Evolutionary conservation across 2,113 vertebrate genomes (phyloP).

Genomic region (Thinocorus orbignyianus): DNA sequence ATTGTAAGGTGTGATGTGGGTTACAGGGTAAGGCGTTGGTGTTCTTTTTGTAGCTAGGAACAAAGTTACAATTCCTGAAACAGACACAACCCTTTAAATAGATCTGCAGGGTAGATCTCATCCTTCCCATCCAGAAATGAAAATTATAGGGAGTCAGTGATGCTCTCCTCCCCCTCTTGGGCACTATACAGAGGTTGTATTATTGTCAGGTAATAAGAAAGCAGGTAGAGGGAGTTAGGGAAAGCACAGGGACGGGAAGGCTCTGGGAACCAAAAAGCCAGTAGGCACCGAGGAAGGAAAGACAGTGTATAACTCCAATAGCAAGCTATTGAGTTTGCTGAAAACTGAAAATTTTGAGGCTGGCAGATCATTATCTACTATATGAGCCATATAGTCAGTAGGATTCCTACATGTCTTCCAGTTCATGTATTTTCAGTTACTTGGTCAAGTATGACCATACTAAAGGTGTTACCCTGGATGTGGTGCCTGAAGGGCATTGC

Average conservation of each 20-base stretch:
- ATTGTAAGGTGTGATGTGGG: conserved; percentile 39
- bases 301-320: neutral
- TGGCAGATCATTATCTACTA: neutral
- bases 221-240: neutral
- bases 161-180: conserved; percentile 22
- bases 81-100: conserved; percentile 46
- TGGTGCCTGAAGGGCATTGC: neutral
- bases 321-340: neutral
- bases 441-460: neutral
- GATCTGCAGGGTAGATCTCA: conserved; percentile 24
- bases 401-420: neutral
- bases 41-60: conserved; percentile 48
- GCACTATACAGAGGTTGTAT: neutral
- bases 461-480: neutral
- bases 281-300: neutral
- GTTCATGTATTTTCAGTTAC: neutral
- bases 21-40: conserved; percentile 44
- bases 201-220: neutral
- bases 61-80: conserved; percentile 39
- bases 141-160: conserved; percentile 51
- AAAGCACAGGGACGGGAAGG: neutral
- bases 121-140: conserved; percentile 29
- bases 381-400: neutral
- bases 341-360: neutral
- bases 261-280: neutral